Conservation (phyloP, 2,888 invertebrate species). For the Stomorhina lunata region DNA sequence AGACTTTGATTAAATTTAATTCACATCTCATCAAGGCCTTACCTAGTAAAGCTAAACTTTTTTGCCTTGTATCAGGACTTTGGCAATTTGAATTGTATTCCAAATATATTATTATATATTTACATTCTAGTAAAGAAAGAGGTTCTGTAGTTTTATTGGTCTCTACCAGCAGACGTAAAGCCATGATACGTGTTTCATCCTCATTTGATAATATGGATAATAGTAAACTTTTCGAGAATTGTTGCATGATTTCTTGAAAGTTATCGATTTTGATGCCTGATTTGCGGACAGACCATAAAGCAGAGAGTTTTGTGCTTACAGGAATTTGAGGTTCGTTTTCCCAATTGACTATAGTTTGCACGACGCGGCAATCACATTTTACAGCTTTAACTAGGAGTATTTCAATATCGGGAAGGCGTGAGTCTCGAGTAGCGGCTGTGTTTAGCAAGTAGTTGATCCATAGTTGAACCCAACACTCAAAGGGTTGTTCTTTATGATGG, state of each 20-base stretch:
- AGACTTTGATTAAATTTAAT: constrained; percentile 78
- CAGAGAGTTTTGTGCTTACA: constrained; percentile 76
- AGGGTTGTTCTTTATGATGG: constrained; percentile 77
- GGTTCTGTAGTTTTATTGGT: constrained; percentile 87
- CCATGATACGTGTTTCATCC: constrained; percentile 84
- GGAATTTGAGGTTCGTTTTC: constrained; percentile 66
- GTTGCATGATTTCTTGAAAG: constrained; percentile 80
- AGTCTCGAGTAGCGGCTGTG: constrained; percentile 68
- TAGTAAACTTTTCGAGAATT: constrained; percentile 80
- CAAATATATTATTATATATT: constrained; percentile 83
- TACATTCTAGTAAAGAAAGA: constrained; percentile 83
- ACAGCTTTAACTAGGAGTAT: constrained; percentile 75
- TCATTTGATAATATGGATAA: constrained; percentile 81
- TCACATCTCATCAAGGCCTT: constrained; percentile 83
- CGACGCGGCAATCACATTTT: constrained; percentile 72
- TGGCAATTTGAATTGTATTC: constrained; percentile 86
- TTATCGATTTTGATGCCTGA: constrained; percentile 75
- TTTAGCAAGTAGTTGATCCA: constrained; percentile 80
- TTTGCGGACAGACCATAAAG: constrained; percentile 79
- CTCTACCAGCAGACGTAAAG: constrained; percentile 86
- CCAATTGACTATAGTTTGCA: constrained; percentile 69
- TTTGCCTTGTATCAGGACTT: constrained; percentile 86
- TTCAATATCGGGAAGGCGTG: constrained; percentile 72
- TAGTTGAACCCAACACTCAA: constrained; percentile 79
- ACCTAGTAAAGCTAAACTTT: constrained; percentile 82